Evolutionary conservation across 2,888 invertebrate genomes (phyloP), one percentile per base, ranked within the genome.

Genomic region (Plagodis dolabraria): DNA sequence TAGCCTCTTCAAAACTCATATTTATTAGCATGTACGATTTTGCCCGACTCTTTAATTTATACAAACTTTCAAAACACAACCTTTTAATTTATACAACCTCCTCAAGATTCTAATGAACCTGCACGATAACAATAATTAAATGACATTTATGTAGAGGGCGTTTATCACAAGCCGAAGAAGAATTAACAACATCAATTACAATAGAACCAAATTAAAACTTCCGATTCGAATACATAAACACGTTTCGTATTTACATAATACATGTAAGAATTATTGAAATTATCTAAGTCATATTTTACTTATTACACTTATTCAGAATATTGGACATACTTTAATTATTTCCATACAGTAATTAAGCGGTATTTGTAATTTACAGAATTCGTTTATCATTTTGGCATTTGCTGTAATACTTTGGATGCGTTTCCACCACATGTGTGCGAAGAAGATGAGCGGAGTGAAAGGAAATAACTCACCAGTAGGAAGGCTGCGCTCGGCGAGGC

Each of bases 231-330:
- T 5, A 8, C 5, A 7, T 36, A 53, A 42, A 22, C 22, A 4
- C 22, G 22, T 22, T 22, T 22, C 22, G 22, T 22, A 22, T 22
- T 22, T 22, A 22, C 22, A 22, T 22, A 22, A 22, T 22, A 22
- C 22, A 22, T 22, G 22, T 22, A 22, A 22, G 22, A 22, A 22
- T 22, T 22, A 22, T 22, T 2, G 22, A 22, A 22, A 22, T 22
- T 2, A 22, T 22, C 22, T 22, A 22, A 22, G 22, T 22, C 22
- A 22, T 22, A 22, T 4, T 2, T 22, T 7, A 51, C 9, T 36
- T 36, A 40, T 10, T 40, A 40, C 10, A 40, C 40, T 10, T 53
- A 58, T 59, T 57, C 57, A 62, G 56, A 57, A 57, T 55, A 55
- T 62, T 62, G 47, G 60, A 57, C 49, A 40, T 57, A 22, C 22